Base-by-base conservation (phyloP, 2,888 invertebrate species). In the Endotricha flammealis region DNA sequence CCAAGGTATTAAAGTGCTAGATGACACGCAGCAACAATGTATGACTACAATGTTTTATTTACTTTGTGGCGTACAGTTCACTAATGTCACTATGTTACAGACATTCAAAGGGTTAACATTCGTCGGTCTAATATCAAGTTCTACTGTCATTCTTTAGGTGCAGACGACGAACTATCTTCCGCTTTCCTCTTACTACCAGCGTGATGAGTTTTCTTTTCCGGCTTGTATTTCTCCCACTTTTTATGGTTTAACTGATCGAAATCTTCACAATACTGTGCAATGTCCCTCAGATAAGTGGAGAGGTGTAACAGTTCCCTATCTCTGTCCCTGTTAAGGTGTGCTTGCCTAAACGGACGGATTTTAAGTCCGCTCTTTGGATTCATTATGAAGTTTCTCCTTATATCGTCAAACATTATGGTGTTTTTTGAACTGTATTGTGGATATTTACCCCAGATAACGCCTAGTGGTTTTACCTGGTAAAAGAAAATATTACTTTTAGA, bases 401-500 rank as follows among this genome's bases (percentile, higher is more conserved):
- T 94, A 61, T 99, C 98, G 65, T 99, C 98, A 58, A 99, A 95
- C 98, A 99, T 99, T 45, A 99, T 97, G 0, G 98, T 98, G 71
- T 99, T 99, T 64, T 93, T 94, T 0, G 93, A 86, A 30, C 90
- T 93, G 77, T 95, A 98, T 64, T 97, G 95, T 1, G 92, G 89
- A 65, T 92, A 98, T 64, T 96, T 95, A 8, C 97, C 98, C 98
- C 98, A 99, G 46, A 99, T 97, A 0, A 99, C 95, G 4, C 96
- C 97, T 38, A 99, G 81, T 0, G 98, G 98, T 85, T 98, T 98
- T 0, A 95, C 94, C 94, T 94, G 77, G 8, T 71, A 69, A 25
- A 7, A 20, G 16, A 13, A 30, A 42, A 10, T 13, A 11, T n/a
- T n/a, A n/a, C n/a, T n/a, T 17, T 14, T 20, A 17, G 11, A 2